Percentiles rank a stretch among this genome's conserved stretches.
Evolutionary conservation across 1,140 invertebrate genomes (phyloP).

Genomic region (Anastatus disparis): DNA sequence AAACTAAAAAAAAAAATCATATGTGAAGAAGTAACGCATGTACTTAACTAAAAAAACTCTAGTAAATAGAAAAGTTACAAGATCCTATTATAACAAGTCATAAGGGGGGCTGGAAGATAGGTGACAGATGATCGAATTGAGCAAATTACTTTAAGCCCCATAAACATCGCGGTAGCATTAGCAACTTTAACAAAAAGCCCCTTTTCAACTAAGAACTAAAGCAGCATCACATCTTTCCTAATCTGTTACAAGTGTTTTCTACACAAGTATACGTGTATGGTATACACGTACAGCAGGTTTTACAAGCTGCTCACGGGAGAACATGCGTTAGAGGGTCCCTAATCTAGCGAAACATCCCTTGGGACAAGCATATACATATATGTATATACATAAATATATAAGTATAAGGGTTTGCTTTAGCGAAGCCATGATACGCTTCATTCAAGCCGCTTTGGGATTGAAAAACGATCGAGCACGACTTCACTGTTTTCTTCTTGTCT

Average conservation of each 20-base stretch:
- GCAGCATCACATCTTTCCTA: conserved; percentile 30
- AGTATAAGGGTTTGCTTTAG: too few relatives aligned
- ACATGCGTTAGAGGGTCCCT: conserved; percentile 56
- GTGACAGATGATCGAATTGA: conserved; percentile 53
- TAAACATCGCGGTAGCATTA: conserved; percentile 62
- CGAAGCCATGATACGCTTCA: conserved; percentile 22
- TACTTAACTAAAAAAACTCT: too few relatives aligned
- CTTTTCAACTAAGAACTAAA: too few relatives aligned
- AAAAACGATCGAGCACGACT: conserved; percentile 19
- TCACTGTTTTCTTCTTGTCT: not conserved
- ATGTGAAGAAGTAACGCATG: not conserved
- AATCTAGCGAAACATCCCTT: conserved; percentile 65
- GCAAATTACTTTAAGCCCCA: conserved; percentile 64
- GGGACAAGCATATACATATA: too few relatives aligned
- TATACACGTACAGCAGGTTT: too few relatives aligned
- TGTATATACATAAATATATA: too few relatives aligned
- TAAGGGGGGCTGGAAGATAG: not conserved
- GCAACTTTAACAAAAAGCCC: conserved; percentile 56
- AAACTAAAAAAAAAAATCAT: not conserved
- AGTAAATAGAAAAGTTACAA: not conserved
- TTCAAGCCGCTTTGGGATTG: conserved; percentile 26
- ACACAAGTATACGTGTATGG: too few relatives aligned
- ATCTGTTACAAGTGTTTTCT: conserved; percentile 65
- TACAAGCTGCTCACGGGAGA: conserved; percentile 2
- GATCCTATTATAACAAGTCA: not conserved